Base-by-base conservation (phyloP, 1,140 invertebrate genomes). In the Magallana ariakensis region DNA sequence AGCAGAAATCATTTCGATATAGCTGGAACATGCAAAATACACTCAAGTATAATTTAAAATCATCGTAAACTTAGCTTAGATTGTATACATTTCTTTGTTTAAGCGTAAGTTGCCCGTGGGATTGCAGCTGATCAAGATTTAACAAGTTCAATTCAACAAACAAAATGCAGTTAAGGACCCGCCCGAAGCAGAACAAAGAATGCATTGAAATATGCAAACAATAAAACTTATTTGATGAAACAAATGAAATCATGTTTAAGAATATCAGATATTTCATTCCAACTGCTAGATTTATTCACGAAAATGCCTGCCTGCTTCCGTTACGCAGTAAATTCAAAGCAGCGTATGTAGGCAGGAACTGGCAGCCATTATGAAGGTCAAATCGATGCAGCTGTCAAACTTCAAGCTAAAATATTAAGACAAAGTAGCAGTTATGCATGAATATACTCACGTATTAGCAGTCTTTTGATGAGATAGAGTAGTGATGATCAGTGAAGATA, bases 331-430 rank as follows among this genome's bases (percentile, higher is more conserved):
- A 82, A 26, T 82, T 55, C 10, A 54, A 26, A 55, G 15, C 16
- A 82, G 46, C 80, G 46, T 55, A 75, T 75, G 22, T 87, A 87
- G 4, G 83, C 80, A 10, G 75, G 83, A 66, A 80, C 53, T 53
- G 88, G 84, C 55, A 83, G 62, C 46, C 88, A 86, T 22, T 85
- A 88, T 53, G 85, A 86, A 57, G 85, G 85, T 26, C 85, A 89
- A 58, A 89, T 85, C 15, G 82, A 89, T 60, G 19, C 66, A 86
- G 82, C 85, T 84, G 70, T 60, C 83, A 80, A 75, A 19, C 62
- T 58, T 80, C 56, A 83, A 55, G 80, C 58, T 2, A 82, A 75
- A 85, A 87, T 84, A 19, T 80, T 26, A 8, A 22, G 55, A 54
- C 11, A 55, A 55, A 70, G 7, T n/a, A n/a, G 81, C 33, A 22